Evolutionary conservation across 2,888 invertebrate species (phyloP), one percentile per base, ranked within the genome.

Genomic region (Eulithis testata): DNA sequence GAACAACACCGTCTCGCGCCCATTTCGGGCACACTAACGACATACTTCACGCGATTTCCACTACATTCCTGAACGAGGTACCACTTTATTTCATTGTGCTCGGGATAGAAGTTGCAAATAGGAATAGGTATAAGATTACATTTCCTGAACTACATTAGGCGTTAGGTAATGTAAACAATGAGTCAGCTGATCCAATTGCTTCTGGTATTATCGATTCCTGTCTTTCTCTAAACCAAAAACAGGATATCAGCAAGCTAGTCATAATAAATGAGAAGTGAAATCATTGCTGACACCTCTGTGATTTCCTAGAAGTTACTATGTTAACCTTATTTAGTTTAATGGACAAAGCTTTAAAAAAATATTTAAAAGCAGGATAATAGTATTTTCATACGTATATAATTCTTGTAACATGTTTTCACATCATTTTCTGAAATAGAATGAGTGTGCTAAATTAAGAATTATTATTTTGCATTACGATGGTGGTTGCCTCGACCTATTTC

Each of bases 401-500:
- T 47, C 21, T 9, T 21, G 21, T 49, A 49, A 49, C 21, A 47
- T 12, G 12, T 14, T 47, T 47, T 47, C 47, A 14, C 47, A 49
- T 45, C 9, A 36, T 57, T 36, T 49, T 57, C 47, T 57, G 49
- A 21, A 57, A 45, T 14, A 50, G 50, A 12, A 37, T 9, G 4
- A 27, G 36, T 47, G 31, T 53, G 49, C 65, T 53, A 57, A 57
- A 57, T 57, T 43, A 47, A 61, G 60, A 53, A 45, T 44, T 14
- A 49, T 21, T 50, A 63, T 53, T 21, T 67, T 60, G 74, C 74
- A 65, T 66, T 75, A 68, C 73, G 75, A 77, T 75, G 66, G 75
- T 82, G 71, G 66, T 81, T 84, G 77, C 90, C 91, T 91, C 89
- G 90, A 87, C 91, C 90, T 72, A 83, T 87, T 86, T 89, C 74